Conservation (phyloP, 2,888 invertebrate species). For the Apodemia duryi region DNA sequence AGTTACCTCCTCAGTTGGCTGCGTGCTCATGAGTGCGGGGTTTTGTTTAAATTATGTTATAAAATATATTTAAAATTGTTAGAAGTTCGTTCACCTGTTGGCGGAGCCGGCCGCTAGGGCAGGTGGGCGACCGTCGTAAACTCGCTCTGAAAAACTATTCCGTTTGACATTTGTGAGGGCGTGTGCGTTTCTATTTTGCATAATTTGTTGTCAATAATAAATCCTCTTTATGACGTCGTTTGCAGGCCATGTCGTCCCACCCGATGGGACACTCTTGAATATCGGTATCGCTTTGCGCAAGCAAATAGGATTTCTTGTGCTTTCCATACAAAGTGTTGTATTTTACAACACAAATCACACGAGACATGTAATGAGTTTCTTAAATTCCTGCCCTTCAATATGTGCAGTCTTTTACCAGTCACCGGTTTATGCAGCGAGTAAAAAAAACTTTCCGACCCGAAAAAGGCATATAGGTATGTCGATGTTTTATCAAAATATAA, state of each 20-base stretch:
- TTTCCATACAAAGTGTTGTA: neutral
- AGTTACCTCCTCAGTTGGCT: conserved; percentile 13
- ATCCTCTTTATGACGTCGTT: conserved; percentile 7
- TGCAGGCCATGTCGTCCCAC: neutral
- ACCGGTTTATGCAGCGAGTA: too few relatives aligned
- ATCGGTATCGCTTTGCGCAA: neutral
- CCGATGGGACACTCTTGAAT: neutral
- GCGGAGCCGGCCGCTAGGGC: neutral
- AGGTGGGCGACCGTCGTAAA: conserved; percentile 10
- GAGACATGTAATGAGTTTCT: too few relatives aligned
- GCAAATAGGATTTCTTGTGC: neutral
- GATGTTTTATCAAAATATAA: too few relatives aligned
- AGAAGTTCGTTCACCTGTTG: conserved; percentile 28
- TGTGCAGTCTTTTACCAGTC: too few relatives aligned
- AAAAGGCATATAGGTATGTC: too few relatives aligned
- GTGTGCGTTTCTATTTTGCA: conserved; percentile 12
- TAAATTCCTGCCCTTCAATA: too few relatives aligned
- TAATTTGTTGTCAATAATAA: conserved; percentile 12
- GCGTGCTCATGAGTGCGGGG: conserved; percentile 19
- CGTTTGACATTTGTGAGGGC: conserved; percentile 8
- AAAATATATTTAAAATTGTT: conserved; percentile 30
- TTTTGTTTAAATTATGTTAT: conserved; percentile 34
- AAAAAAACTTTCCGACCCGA: too few relatives aligned
- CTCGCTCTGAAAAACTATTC: conserved; percentile 12
- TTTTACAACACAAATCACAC: neutral